These are phyloP conservation scores for Lanistes nyassanus DNA, from an alignment of 1,140 invertebrate species.

Conservation along the genomic window DNA sequence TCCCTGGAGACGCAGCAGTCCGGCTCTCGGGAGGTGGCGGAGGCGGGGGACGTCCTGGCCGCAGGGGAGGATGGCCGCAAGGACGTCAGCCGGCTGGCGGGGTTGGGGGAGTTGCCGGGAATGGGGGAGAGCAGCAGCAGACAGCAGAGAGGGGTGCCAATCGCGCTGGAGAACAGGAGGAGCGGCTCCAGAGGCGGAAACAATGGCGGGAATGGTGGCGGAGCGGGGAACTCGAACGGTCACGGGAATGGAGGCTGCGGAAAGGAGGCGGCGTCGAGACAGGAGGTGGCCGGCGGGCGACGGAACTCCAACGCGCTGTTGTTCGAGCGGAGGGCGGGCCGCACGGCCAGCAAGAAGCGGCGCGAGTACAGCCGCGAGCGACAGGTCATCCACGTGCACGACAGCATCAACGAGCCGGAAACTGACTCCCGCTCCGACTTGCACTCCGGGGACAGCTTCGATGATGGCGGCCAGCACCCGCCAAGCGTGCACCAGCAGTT, in stretches of 20 bases:
- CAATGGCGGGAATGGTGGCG: slow-evolving; percentile 20
- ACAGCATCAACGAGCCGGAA: slow-evolving; percentile 60
- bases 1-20: slow-evolving; percentile 68
- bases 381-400: slow-evolving; percentile 57
- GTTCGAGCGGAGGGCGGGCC: slow-evolving; percentile 57
- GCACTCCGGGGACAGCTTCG: slow-evolving; percentile 61
- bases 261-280: background rate
- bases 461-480: slow-evolving; percentile 46
- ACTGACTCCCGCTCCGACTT: slow-evolving; percentile 57
- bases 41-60: slow-evolving; percentile 26
- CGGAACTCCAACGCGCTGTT: slow-evolving; percentile 24
- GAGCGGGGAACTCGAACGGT: slow-evolving; percentile 20
- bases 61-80: background rate
- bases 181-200: slow-evolving; percentile 12
- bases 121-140: background rate
- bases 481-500: slow-evolving; percentile 14
- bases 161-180: background rate
- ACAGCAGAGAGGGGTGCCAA: background rate
- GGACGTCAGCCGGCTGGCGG: background rate
- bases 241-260: background rate
- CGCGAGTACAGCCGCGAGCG: slow-evolving; percentile 63
- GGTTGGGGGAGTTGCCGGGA: background rate
- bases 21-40: slow-evolving; percentile 37
- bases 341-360: slow-evolving; percentile 66
- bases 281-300: background rate